A percentile compares a stretch with the other conserved stretches of the same genome.
Evolutionary conservation across 2,888 invertebrate genomes (phyloP).

Genomic region (Lasioglossum vierecki): DNA sequence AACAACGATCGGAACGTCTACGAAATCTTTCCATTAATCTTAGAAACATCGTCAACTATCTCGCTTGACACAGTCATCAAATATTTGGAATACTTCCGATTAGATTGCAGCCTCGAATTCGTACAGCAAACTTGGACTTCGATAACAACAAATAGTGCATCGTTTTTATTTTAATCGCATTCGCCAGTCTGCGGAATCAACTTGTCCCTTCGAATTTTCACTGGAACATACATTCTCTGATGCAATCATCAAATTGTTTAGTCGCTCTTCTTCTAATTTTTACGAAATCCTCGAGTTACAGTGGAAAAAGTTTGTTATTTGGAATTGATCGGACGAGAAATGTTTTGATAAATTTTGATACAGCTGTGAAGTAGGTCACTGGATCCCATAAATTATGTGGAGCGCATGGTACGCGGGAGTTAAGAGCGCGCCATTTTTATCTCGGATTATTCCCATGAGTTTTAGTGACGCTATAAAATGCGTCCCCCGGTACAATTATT

Average conservation of each 20-base stretch:
- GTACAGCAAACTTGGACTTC: not conserved
- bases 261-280: not conserved
- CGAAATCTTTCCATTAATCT: conserved; percentile 29
- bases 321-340: not conserved
- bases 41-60: conserved; percentile 9
- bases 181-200: no score
- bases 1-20: conserved; percentile 60
- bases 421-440: not conserved
- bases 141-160: not conserved
- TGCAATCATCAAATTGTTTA: not conserved
- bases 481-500: not conserved
- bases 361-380: not conserved
- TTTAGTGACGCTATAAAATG: not conserved
- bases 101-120: not conserved
- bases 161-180: not conserved
- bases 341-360: not conserved
- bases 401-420: not conserved
- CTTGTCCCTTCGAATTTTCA: no score
- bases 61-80: not conserved
- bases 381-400: not conserved
- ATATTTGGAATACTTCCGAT: not conserved
- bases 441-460: not conserved
- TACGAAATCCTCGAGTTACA: not conserved
- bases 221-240: no score
- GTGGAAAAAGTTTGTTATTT: not conserved